A percentile compares a stretch with the other conserved stretches of the same genome.
Conservation (phyloP, 2,113 vertebrate genomes). For the Motacilla tschutschensis region DNA sequence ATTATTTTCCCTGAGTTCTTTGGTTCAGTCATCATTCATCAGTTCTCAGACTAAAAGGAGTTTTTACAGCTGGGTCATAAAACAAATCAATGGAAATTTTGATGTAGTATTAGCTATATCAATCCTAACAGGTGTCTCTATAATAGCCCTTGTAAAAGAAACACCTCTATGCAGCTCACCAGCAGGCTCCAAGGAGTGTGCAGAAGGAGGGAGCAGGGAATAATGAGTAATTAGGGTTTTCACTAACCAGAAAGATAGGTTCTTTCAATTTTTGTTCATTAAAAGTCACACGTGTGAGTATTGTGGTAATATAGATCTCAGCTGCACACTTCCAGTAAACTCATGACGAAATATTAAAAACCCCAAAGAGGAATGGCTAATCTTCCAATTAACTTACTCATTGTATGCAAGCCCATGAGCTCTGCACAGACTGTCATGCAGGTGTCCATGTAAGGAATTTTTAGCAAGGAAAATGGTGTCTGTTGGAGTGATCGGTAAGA, state of each 20-base stretch:
- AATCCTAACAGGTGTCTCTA: conserved; percentile 72
- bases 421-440: background rate
- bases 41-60: conserved; percentile 68
- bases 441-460: background rate
- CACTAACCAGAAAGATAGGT: conserved; percentile 38
- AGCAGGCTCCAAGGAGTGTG: conserved; percentile 35
- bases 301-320: conserved; percentile 5
- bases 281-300: conserved; percentile 8
- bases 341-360: background rate
- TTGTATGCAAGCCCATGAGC: background rate
- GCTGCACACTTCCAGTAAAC: conserved; percentile 30
- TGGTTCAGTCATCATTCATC: conserved; percentile 68
- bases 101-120: conserved; percentile 69
- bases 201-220: conserved; percentile 40
- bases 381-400: conserved; percentile 6
- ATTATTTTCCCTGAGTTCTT: conserved; percentile 38
- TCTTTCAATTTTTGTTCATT: conserved; percentile 29
- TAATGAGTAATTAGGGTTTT: conserved; percentile 50
- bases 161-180: conserved; percentile 55
- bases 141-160: conserved; percentile 75
- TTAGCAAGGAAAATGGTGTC: background rate
- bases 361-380: conserved; percentile 4
- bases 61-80: conserved; percentile 82
- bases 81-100: conserved; percentile 79
- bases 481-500: background rate